These are phyloP conservation scores for Chrysodeixis includens DNA, from an alignment of 2,888 invertebrate genomes.

Conservation along the genomic window DNA sequence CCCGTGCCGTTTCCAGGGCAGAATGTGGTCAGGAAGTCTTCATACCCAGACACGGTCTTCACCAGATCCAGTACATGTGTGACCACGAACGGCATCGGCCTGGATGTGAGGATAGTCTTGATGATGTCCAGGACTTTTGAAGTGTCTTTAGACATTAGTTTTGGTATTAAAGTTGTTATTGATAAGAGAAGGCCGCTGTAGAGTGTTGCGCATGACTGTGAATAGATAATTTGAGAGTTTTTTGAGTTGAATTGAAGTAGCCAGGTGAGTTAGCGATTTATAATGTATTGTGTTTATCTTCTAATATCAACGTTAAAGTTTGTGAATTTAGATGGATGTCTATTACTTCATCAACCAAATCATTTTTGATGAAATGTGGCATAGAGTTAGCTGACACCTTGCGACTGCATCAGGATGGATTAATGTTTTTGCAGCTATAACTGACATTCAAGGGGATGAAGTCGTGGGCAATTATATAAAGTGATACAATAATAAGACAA, in stretches of 20 bases:
- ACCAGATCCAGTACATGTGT: conserved; percentile 63
- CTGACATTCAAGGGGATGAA: too few species aligned
- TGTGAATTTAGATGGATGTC: too few species aligned
- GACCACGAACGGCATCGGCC: conserved; percentile 72
- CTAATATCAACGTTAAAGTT: too few species aligned
- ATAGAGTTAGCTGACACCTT: too few species aligned
- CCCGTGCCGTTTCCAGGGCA: conserved; percentile 68
- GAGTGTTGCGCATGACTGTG: conserved; percentile 77
- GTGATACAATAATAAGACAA: too few species aligned
- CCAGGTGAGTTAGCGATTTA: too few species aligned
- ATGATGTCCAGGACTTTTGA: conserved; percentile 59
- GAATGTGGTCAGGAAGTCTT: conserved; percentile 56
- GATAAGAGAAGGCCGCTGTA: conserved; percentile 76
- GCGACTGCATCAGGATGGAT: too few species aligned
- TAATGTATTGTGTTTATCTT: too few species aligned
- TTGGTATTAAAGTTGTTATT: conserved; percentile 53
- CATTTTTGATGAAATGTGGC: too few species aligned
- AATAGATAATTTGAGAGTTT: conserved; percentile 30
- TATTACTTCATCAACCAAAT: too few species aligned
- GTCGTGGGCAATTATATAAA: too few species aligned
- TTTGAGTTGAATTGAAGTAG: not conserved
- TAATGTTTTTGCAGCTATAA: too few species aligned
- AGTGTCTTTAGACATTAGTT: conserved; percentile 30
- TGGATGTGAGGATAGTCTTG: conserved; percentile 67
- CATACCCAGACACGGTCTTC: conserved; percentile 51